phyloP scores from a whole-genome alignment of 2,797 vertebrate genomes.

The Pangasius mekongensis region DNA sequence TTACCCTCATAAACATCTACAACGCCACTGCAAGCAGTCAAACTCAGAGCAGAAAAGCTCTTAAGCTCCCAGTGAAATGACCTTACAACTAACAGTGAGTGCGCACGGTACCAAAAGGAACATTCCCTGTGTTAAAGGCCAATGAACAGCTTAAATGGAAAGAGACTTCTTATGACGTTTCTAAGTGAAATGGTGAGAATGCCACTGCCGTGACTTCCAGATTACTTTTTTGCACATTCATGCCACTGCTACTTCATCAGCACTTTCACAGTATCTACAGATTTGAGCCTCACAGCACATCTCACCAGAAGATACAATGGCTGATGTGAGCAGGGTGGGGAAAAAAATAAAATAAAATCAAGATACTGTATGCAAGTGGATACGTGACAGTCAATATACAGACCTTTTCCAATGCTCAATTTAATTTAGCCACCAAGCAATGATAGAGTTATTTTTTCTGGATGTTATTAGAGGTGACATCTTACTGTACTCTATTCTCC shows the following conservation, averaged over 20 bases:
- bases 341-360: background rate
- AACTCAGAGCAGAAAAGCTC: background rate
- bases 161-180: constrained; percentile 6
- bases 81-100: background rate
- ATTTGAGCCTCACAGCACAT: background rate
- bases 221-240: constrained; percentile 17
- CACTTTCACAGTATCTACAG: background rate
- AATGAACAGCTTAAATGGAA: constrained; percentile 34
- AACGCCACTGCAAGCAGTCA: background rate
- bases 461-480: background rate
- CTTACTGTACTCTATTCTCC: background rate
- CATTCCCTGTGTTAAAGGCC: constrained; percentile 13
- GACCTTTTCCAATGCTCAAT: background rate
- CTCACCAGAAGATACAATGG: background rate
- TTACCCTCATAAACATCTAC: background rate
- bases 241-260: constrained; percentile 4
- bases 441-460: background rate
- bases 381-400: background rate
- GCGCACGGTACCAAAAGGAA: background rate
- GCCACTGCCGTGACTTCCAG: background rate
- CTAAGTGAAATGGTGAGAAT: constrained; percentile 28
- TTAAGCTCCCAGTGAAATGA: background rate
- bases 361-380: background rate
- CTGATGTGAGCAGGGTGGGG: background rate
- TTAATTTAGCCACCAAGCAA: background rate